Base-by-base conservation (phyloP, 1,140 invertebrate species). In the Drosophila bipectinata region DNA sequence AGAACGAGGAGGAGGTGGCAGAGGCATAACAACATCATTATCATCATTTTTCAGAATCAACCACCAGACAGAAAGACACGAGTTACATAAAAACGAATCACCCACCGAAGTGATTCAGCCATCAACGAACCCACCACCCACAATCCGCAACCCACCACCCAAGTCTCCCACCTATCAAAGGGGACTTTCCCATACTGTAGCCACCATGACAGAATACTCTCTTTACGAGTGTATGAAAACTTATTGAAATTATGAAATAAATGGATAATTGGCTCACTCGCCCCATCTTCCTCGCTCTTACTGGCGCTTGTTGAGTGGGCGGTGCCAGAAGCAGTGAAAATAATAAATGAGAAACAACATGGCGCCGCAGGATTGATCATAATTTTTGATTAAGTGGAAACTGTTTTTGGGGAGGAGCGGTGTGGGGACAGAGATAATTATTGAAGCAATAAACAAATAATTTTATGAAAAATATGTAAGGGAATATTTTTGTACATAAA, bases 211-310 rank as follows among this genome's bases (percentile, higher is more conserved):
- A 10, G 10, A 12, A n/a, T 37, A 15, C 26, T 21, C 10, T 26
- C 21, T 32, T 2, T 9, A 61, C 41, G 14, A 88, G 72, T 88
- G 79, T 74, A 89, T 88, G 72, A 88, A 88, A 89, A 89, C 76
- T 84, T 88, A 83, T 89, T 84, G 76, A 88, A 89, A 88, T 89
- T 89, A 89, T 88, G 60, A 87, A 68, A 88, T 79, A 82, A 87
- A 85, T 78, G 78, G 78, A 82, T 87, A 87, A 87, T 87, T 87
- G 83, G 71, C 67, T 78, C 4, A 14, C 44, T 49, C 7, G n/a
- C 41, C n/a, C 10, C 37, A 24, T 53, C 58, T 69, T 26, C 26
- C 41, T 37, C n/a, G n/a, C 21, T 28, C 41, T 24, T 7, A 26
- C 12, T 18, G 18, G 2, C 4, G 14, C 14, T 18, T 47, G 44